Evolutionary conservation across 1,140 invertebrate species (phyloP), one percentile per base, ranked within the genome.

Genomic region (Tenebrio molitor): DNA sequence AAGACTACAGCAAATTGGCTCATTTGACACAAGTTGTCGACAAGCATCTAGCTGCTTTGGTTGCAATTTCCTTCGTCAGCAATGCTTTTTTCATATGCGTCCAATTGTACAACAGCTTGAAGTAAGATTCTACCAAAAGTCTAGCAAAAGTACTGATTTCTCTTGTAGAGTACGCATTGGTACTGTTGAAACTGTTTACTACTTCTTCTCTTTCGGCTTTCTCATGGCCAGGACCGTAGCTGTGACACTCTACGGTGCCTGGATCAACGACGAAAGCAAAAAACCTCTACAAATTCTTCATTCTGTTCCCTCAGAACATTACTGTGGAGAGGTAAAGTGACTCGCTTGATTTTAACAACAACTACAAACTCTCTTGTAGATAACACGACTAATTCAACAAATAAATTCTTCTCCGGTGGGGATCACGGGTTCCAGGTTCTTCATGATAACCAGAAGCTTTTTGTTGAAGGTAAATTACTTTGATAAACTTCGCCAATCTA

Each of bases 41-140:
- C 71, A 78, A 86, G 23, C 77, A 85, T 39, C 82, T 91, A 17
- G 86, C 88, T 0, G 81, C 84, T 15, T 85, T 92, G 1, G 86
- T 90, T 6, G 80, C 92, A 0, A 78, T 91, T 6, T 91, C 90
- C 0, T 92, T 91, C 68, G 86, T 86, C 0, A 91, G 89, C 75
- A 92, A 92, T 80, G 80, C 92, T 0, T 91, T 91, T 76, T 92
- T 91, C 64, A 90, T 92, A 34, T 92, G 91, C 63, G 82, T 91
- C 0, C 91, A 93, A 77, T 85, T 93, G n/a, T 86, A 92, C 1
- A 90, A 91, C 73, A 91, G 88, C 46, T 80, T 93, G 12, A 88
- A 90, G 92, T 93, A 83, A 73, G 72, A 29, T n/a, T n/a, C n/a
- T n/a, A n/a, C n/a, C n/a, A n/a, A n/a, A n/a, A n/a, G n/a, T n/a